A percentile compares a stretch with the other conserved stretches of the same genome.
These are phyloP conservation scores for Sinocyclocheilus rhinocerous DNA, from an alignment of 2,113 vertebrate species.

Conservation along the genomic window DNA sequence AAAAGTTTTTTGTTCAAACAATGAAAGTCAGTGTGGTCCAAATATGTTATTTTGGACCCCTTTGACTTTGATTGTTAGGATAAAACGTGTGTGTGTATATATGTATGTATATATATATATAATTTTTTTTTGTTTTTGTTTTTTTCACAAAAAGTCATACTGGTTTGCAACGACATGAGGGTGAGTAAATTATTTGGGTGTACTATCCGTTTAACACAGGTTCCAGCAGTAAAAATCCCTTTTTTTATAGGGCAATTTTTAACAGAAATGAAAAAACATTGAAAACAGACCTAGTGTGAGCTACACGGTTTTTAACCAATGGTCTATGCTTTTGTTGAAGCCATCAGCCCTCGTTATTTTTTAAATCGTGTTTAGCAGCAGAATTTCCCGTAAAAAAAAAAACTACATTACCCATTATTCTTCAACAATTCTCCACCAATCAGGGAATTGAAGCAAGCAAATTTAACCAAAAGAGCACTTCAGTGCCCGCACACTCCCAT, in stretches of 20 bases:
- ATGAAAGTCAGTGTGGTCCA: not conserved
- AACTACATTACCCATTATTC: not conserved
- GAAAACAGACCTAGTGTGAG: not conserved
- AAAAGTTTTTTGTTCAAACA: not conserved
- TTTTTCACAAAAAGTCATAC: not conserved
- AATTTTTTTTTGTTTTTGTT: no score
- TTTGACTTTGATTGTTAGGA: no score
- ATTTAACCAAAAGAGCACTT: not conserved
- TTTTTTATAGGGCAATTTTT: not conserved
- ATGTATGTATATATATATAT: no score
- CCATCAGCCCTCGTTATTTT: not conserved
- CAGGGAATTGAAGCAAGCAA: not conserved
- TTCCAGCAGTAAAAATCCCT: not conserved
- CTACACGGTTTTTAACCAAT: not conserved
- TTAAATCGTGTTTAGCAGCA: not conserved
- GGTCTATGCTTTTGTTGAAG: not conserved
- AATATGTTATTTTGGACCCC: no score
- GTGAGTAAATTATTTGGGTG: not conserved
- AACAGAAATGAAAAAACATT: not conserved
- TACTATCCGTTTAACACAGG: not conserved
- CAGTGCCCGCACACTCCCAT: not conserved
- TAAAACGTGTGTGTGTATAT: no score
- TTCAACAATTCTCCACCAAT: not conserved
- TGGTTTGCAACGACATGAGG: not conserved
- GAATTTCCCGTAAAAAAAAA: not conserved